A percentile compares a stretch with the other conserved stretches of the same genome.
These are phyloP conservation scores for Anoncus sp. DNA, from an alignment of 2,888 invertebrate genomes.

Conservation along the genomic window DNA sequence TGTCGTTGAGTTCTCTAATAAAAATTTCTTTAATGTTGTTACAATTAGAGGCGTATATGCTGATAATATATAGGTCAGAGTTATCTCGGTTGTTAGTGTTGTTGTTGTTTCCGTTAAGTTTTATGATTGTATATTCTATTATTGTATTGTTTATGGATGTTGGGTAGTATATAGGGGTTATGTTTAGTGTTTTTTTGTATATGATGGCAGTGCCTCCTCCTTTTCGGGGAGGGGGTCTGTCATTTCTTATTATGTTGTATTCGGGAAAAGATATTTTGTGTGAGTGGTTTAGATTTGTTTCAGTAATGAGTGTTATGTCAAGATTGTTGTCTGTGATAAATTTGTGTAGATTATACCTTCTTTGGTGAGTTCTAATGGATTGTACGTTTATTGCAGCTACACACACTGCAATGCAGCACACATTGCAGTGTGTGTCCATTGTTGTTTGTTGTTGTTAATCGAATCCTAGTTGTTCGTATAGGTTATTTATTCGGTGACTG, in stretches of 20 bases:
- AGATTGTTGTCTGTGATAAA: conserved; percentile 2
- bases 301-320: conserved; percentile 30
- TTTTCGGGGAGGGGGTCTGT: conserved; percentile 10
- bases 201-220: conserved; percentile 63
- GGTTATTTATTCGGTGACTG: too few species aligned
- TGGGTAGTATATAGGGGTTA: neutral
- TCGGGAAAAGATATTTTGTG: conserved; percentile 31
- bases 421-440: too few species aligned
- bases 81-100: too few species aligned
- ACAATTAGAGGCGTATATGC: conserved; percentile 49
- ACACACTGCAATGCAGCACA: too few species aligned
- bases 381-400: conserved; percentile 39
- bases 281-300: conserved; percentile 39
- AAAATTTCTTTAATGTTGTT: conserved; percentile 53
- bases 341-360: conserved; percentile 16
- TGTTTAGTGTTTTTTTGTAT: conserved; percentile 39
- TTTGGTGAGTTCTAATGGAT: conserved; percentile 4
- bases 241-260: conserved; percentile 13
- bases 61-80: conserved; percentile 50
- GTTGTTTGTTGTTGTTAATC: neutral
- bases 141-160: neutral
- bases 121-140: conserved; percentile 50
- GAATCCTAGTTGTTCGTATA: neutral
- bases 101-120: conserved; percentile 21
- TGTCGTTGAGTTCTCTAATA: conserved; percentile 46